These are phyloP conservation scores for Clivina fossor DNA, from an alignment of 2,888 invertebrate genomes.

Conservation along the genomic window DNA sequence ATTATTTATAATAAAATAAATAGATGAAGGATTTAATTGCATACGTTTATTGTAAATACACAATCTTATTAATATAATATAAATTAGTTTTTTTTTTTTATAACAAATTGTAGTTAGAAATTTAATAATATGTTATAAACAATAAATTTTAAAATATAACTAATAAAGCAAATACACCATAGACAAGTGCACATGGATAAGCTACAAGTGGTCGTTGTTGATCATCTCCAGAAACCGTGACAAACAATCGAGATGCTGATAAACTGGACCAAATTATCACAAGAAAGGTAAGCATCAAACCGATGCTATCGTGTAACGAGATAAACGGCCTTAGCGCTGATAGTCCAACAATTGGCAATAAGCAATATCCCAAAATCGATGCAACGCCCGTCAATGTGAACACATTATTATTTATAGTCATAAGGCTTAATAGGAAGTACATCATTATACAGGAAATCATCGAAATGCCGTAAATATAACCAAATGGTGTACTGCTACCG, in stretches of 20 bases:
- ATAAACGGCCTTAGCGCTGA: constrained; percentile 77
- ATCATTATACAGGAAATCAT: constrained; percentile 86
- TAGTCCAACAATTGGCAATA: constrained; percentile 88
- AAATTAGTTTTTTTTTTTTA: background rate
- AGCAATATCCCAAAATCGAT: constrained; percentile 89
- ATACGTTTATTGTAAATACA: background rate
- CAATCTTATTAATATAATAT: background rate
- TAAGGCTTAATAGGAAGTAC: constrained; percentile 81
- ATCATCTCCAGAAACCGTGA: constrained; percentile 84
- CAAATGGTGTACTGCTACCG: constrained; percentile 83
- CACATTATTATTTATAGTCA: constrained; percentile 68
- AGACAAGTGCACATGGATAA: constrained; percentile 90
- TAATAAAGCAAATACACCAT: constrained; percentile 89
- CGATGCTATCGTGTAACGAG: constrained; percentile 72
- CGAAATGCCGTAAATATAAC: constrained; percentile 92
- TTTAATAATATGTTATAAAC: constrained; percentile 3
- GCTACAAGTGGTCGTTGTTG: constrained; percentile 85
- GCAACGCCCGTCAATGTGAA: constrained; percentile 79
- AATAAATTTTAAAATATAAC: constrained; percentile 71
- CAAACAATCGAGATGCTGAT: constrained; percentile 91
- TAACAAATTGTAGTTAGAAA: background rate
- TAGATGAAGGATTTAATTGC: constrained; percentile 30
- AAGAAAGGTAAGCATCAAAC: constrained; percentile 65
- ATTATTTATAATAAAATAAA: constrained; percentile 17
- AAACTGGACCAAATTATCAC: constrained; percentile 86